A percentile compares a stretch with the other conserved stretches of the same genome.
phyloP scores from a whole-genome alignment of 2,797 vertebrate species.

The Australoheros facetus region DNA sequence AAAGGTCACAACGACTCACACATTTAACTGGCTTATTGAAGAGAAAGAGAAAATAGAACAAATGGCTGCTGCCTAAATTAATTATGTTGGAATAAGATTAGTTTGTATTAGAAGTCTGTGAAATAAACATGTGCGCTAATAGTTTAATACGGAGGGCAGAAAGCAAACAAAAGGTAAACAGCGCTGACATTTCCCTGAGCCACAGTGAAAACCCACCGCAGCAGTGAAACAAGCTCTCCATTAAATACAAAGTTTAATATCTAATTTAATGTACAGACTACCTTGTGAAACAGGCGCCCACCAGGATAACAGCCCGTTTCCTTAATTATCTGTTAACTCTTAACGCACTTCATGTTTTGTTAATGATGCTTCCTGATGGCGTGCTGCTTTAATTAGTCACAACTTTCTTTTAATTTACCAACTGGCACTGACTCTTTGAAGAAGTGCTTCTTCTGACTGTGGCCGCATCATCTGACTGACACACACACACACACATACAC shows the following conservation, averaged over 20 bases:
- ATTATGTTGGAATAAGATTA: neutral
- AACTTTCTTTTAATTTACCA: neutral
- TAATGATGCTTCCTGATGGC: neutral
- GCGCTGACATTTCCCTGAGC: neutral
- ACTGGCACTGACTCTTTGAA: neutral
- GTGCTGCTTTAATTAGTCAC: neutral
- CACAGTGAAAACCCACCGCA: neutral
- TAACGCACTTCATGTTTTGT: neutral
- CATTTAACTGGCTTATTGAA: neutral
- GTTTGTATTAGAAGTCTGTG: neutral
- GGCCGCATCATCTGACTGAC: neutral
- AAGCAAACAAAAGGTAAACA: neutral
- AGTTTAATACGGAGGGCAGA: accelerated
- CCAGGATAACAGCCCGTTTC: neutral
- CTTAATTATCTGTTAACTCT: neutral
- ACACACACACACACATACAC: neutral
- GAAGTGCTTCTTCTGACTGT: neutral
- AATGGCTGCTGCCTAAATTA: neutral
- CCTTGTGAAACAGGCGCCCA: neutral
- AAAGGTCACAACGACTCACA: neutral
- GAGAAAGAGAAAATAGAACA: neutral
- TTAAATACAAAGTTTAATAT: neutral
- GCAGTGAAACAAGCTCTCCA: neutral
- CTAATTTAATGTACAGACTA: neutral
- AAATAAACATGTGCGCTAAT: neutral